Conservation (phyloP, 2,113 vertebrate species). For the Bufo bufo region DNA sequence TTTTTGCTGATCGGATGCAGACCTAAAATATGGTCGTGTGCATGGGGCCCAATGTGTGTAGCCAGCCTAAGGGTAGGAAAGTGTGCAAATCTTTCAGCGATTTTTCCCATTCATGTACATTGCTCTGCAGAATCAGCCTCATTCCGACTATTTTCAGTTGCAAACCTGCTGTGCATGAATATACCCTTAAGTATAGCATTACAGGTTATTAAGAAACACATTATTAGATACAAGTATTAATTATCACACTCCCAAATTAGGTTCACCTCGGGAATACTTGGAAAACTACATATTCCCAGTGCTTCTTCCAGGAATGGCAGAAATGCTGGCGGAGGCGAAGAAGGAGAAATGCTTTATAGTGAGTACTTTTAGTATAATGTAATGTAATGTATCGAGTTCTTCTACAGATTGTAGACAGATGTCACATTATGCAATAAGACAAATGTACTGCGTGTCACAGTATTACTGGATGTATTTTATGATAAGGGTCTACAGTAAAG, state of each 20-base stretch:
- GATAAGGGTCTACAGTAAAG: no score
- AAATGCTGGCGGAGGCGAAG: slow-evolving; percentile 78
- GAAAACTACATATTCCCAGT: slow-evolving; percentile 82
- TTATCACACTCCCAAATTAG: slow-evolving; percentile 67
- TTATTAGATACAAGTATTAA: neutral
- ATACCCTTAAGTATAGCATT: neutral
- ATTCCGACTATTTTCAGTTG: no score
- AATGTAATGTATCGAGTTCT: neutral
- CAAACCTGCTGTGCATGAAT: neutral
- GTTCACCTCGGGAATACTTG: slow-evolving; percentile 74
- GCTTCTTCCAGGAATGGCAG: slow-evolving; percentile 82
- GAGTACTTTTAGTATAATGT: slow-evolving; percentile 59
- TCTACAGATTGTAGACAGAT: neutral
- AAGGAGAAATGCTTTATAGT: slow-evolving; percentile 84
- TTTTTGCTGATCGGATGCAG: no score
- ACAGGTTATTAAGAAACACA: neutral
- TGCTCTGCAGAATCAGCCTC: no score
- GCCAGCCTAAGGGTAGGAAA: no score
- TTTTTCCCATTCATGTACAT: no score
- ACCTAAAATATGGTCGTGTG: no score
- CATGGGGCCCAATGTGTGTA: no score
- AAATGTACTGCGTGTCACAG: no score
- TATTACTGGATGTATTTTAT: no score
- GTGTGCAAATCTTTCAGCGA: no score
- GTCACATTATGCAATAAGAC: neutral